Evolutionary conservation across 2,113 vertebrate genomes (phyloP).

Genomic region (Sinosuthora webbiana): DNA sequence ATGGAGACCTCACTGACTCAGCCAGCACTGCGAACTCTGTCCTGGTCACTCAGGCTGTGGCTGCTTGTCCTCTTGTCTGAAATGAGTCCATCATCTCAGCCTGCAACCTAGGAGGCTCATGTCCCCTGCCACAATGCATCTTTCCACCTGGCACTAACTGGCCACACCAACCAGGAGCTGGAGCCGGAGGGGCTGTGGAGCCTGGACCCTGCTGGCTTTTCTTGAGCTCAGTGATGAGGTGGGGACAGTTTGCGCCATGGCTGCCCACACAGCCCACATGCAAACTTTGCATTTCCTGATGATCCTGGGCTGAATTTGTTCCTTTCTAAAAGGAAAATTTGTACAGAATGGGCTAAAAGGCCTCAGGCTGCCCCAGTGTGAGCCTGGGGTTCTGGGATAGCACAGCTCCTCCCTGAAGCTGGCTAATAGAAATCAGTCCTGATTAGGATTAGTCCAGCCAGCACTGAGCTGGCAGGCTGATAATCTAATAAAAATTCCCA

Average conservation of each 20-base stretch:
- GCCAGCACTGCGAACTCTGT: neutral
- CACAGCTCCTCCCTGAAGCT: slow-evolving; percentile 78
- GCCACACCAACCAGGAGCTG: neutral
- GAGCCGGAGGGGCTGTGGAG: neutral
- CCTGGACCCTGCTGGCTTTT: neutral
- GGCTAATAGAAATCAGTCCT: slow-evolving; percentile 85
- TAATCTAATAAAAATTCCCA: slow-evolving; percentile 89
- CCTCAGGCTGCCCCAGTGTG: slow-evolving; percentile 69
- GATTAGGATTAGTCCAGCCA: slow-evolving; percentile 88
- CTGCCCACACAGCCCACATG: neutral
- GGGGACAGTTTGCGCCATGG: neutral
- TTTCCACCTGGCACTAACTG: neutral
- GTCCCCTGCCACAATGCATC: slow-evolving; percentile 20
- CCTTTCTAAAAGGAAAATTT: neutral
- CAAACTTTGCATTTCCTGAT: neutral
- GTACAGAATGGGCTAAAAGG: slow-evolving; percentile 54
- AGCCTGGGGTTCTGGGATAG: slow-evolving; percentile 72
- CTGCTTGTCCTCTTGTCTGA: slow-evolving; percentile 3
- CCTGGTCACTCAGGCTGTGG: slow-evolving; percentile 18
- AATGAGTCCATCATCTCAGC: slow-evolving; percentile 3
- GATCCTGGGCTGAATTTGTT: neutral
- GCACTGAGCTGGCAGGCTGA: slow-evolving; percentile 72
- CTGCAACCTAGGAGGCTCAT: neutral
- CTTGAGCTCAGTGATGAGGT: neutral
- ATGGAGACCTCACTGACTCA: slow-evolving; percentile 58